Base-by-base conservation (phyloP, 2,888 invertebrate genomes). In the Drosophila mimetica region DNA sequence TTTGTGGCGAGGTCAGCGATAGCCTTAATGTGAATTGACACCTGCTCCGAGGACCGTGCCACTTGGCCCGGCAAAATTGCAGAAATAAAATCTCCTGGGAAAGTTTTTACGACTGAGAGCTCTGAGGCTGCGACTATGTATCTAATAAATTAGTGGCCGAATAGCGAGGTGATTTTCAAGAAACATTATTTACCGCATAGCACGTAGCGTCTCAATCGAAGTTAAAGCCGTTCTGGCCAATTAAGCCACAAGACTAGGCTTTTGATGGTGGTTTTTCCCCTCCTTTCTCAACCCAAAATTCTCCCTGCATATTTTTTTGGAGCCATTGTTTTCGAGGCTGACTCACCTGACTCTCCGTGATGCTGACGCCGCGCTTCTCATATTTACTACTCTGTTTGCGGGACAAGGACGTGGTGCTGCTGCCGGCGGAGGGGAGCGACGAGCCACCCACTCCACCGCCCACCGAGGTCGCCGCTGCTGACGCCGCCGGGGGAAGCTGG, bases 321-420 rank as follows among this genome's bases (percentile, higher is more conserved):
- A 48, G 34, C 37, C 36, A 53, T 53, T 65, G 46, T 65, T 60
- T 47, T 54, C 50, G 41, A 16, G 32, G 16, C 30, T n/a, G 51
- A 59, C 88, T 89, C 80, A 92, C 92, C 91, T 92, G 91, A 74
- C 91, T 92, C 74, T 92, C 92, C 34, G 91, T 90, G 76, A 92
- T 91, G 88, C 91, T 91, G 74, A 92, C 91, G 71, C 88, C 86
- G 65, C 92, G 90, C 74, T 92, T 90, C 74, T 92, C 92, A 82
- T 92, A 92, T 87, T 92, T 91, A 76, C 90, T 92, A 74, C 92
- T 92, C 65, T 91, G 91, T 64, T 91, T 91, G 75, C 92, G 90
- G 78, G 92, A 90, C 79, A 91, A 75, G 71, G 87, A 77, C 52
- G 89, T 71, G 16, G 79, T 74, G 63, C 78, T 79, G 70, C 63